Evolutionary conservation across 2,797 vertebrate genomes (phyloP), one percentile per base, ranked within the genome.

Genomic region (Lindbergichthys nudifrons): DNA sequence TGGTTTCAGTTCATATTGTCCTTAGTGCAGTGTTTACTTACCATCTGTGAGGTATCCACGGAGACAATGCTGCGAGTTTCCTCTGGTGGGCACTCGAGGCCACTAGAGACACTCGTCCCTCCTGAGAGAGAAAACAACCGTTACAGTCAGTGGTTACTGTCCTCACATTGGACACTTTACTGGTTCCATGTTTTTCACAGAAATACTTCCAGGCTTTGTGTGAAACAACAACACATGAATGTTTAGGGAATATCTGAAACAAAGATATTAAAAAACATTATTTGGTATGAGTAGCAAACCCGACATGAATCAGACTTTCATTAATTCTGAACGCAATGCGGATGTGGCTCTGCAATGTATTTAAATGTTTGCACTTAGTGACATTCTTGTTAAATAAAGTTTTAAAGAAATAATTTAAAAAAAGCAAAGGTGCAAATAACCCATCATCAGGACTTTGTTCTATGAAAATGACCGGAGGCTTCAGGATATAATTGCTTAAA

Each of bases 11-110:
- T 71, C 45, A 67, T 53, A 26, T 73, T 32, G 10, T 51, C n/a
- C 11, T 16, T 10, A 56, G 30, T 30, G 4, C 42, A n/a, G 66
- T 54, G 67, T 87, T 68, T 85, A 89, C 88, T 59, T 93, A 98
- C 98, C 98, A 99, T 99, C 94, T 99, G 98, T 85, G 98, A 98
- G 50, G 98, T 99, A 85, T 99, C 98, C 92, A 99, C 88, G 11
- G 98, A 99, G 61, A 97, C 90, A 77, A 99, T 98, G 80, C 94
- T 96, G 92, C 98, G 96, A 68, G 91, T 96, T 89, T 99, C 98
- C 92, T 98, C 97, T 71, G 82, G 92, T 74, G 98, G 98, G 92
- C 98, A 99, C 92, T 97, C 96, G 47, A 99, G 94, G 64, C 96
- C 98, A 81, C 93, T 96, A 50, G 97, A 98, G 77, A 99, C 98